Evolutionary conservation across 2,888 invertebrate genomes (phyloP), one percentile per base, ranked within the genome.

Genomic region (Pristionchus arcanus): DNA sequence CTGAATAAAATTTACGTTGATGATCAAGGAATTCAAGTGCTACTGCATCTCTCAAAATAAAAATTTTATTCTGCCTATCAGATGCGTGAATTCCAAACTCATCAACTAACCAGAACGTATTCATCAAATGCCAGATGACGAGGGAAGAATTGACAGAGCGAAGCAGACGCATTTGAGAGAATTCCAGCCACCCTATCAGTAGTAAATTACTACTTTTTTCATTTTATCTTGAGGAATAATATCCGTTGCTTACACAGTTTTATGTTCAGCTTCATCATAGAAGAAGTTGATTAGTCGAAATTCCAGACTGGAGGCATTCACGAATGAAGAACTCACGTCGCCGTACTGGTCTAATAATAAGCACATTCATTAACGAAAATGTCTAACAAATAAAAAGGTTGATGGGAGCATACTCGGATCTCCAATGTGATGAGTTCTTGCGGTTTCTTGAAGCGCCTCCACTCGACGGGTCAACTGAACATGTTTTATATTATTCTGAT

Each of bases 261-360:
- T 77, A 25, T 77, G 77, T 13, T 77, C 77, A 7, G 19, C 25
- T 42, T 77, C 77, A 31, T 77, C 77, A 37, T 77, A 77, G 77
- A 42, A 42, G 77, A 77, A 77, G 42, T 77, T 77, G 37, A 74
- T 19, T 5, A 77, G 77, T 16, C 77, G 77, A 77, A 77, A 42
- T 25, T 77, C 77, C 25, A 77, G 77, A 37, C 9, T 77, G 31
- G 19, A 25, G 15, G 42, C 2, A 31, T 77, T 42, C 15, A 77
- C 77, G 21, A 77, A 77, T 21, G 42, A 77, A 15, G 77, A n/a
- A 37, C 37, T 42, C 19, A 77, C 42, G 77, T 77, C 42, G 19
- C 0, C 77, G 19, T 28, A 77, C 25, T 42, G 42, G 11, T 15
- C 77, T 77, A 42, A 42, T 42, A 16, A 31, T 31, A n/a, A n/a